Percentiles rank a stretch among this genome's conserved stretches.
Evolutionary conservation across 2,888 invertebrate genomes (phyloP).

Genomic region (Brenthis hecate): DNA sequence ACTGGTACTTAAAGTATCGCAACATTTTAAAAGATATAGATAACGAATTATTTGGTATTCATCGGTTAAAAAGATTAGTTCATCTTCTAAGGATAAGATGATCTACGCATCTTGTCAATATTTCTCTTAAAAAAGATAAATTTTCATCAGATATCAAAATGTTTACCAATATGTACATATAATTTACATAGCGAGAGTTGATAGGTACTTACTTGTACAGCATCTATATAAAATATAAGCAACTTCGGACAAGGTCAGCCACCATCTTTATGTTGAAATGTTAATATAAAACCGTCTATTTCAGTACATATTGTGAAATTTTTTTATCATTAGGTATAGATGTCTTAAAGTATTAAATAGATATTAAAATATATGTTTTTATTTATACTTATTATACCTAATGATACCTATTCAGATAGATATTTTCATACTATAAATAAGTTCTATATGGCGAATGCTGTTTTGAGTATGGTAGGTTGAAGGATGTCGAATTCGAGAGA

Average conservation of each 20-base stretch:
- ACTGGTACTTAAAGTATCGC: too few relatives aligned
- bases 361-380: too few relatives aligned
- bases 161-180: not conserved
- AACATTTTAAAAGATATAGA: not conserved
- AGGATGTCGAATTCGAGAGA: too few relatives aligned
- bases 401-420: too few relatives aligned
- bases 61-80: not conserved
- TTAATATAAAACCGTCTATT: not conserved
- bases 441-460: too few relatives aligned
- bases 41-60: not conserved
- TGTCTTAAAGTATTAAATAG: not conserved
- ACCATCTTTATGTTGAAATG: conserved; percentile 16
- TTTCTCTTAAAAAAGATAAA: not conserved
- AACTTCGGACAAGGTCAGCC: conserved; percentile 16
- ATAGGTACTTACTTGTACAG: conserved; percentile 2
- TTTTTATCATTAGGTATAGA: not conserved
- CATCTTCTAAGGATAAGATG: not conserved
- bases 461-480: too few relatives aligned
- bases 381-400: too few relatives aligned
- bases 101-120: not conserved
- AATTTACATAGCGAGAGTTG: conserved; percentile 11
- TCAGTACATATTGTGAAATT: not conserved
- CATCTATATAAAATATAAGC: conserved; percentile 7
- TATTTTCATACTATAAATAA: too few relatives aligned
- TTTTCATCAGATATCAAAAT: conserved; percentile 3